Evolutionary conservation across 2,797 vertebrate species (phyloP), one percentile per base, ranked within the genome.

Genomic region (Pempheris klunzingeri): DNA sequence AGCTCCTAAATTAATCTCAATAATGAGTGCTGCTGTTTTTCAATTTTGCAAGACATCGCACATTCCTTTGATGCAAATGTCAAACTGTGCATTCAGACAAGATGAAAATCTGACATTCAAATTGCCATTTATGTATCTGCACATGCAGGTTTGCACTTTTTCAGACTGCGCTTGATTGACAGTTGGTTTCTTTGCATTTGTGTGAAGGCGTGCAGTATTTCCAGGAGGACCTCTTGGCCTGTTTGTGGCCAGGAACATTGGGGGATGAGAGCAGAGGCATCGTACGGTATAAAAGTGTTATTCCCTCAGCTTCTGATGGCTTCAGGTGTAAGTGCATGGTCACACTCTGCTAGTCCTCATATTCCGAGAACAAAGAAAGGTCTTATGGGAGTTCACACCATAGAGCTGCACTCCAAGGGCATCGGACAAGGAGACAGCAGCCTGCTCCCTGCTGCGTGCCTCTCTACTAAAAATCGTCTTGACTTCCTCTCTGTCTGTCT

Each of bases 381-480:
- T 89, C 88, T 90, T 83, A 41, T 81, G 84, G 93, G 91, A 90
- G 90, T 88, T 92, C 78, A 86, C 80, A 68, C 78, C 81, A 66
- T 70, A 84, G 83, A 90, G 84, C 87, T 81, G 70, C 77, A 77
- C 76, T 90, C 85, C 87, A 93, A 93, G 92, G 91, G 83, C 89
- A 90, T 78, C 53, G 81, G 87, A 91, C 91, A 90, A 91, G 82
- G 83, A 91, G 77, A 86, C 55, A 70, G 74, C 54, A 52, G 50
- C 64, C 76, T 62, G 59, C 72, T 83, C 82, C 83, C 75, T 52
- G 71, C 81, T 77, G 69, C 22, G 54, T 59, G 77, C 61, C 22
- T 80, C 73, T 81, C 68, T 39, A 20, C 49, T 52, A 34, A 78
- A 73, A 81, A 67, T 46, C 47, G 1, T 72, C 66, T 66, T 70